phyloP scores from a whole-genome alignment of 2,888 invertebrate genomes.

The Eupithecia exiguata region DNA sequence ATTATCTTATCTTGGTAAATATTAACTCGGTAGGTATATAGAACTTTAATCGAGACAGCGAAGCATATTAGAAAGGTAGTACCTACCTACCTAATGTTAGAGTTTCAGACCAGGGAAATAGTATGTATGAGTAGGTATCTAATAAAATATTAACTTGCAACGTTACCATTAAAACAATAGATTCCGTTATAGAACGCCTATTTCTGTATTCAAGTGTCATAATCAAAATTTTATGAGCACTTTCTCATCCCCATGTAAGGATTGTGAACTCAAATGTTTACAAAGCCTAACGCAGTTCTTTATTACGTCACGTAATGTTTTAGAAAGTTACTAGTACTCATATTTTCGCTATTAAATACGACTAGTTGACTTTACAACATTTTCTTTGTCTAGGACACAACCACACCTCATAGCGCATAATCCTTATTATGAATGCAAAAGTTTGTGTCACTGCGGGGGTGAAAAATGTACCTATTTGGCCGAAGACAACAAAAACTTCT shows the following conservation, averaged over 20 bases:
- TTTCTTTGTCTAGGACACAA: slow-evolving; percentile 32
- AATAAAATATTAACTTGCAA: not conserved
- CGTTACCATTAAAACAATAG: not conserved
- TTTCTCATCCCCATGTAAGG: slow-evolving; percentile 44
- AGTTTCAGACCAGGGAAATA: no score
- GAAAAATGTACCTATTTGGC: no score
- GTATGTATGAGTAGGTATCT: no score
- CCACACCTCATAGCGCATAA: slow-evolving; percentile 2
- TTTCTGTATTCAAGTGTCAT: slow-evolving; percentile 36
- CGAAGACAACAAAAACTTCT: no score
- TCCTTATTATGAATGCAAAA: no score
- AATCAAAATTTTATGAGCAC: slow-evolving; percentile 31
- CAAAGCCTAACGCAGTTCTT: slow-evolving; percentile 43
- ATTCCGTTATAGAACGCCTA: slow-evolving; percentile 10
- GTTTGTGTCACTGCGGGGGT: no score
- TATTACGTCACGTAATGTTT: slow-evolving; percentile 47
- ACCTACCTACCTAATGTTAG: no score
- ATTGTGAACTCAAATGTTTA: slow-evolving; percentile 45
- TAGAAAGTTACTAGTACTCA: slow-evolving; percentile 48
- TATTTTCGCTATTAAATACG: slow-evolving; percentile 39
- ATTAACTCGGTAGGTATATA: no score
- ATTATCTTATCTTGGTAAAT: no score
- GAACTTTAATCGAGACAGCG: no score
- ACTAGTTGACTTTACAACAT: slow-evolving; percentile 34
- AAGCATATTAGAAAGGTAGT: no score